Conservation (phyloP, 1,140 invertebrate genomes). For the Pomacea maculata region DNA sequence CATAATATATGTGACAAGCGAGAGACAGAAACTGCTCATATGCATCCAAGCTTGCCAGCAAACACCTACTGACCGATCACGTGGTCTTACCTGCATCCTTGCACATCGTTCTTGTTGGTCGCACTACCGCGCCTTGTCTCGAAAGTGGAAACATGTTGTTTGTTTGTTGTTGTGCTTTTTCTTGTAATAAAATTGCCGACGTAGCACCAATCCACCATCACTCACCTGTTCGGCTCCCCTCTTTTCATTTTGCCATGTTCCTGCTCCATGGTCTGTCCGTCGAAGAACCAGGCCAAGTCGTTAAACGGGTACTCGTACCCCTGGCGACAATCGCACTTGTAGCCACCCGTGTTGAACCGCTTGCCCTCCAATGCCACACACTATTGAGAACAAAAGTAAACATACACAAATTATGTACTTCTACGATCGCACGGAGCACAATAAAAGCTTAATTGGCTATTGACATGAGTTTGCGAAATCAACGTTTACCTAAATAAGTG, state of each 20-base stretch:
- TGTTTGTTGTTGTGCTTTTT: not conserved
- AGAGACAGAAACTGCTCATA: too few species aligned
- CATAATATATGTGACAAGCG: too few species aligned
- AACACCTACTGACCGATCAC: not conserved
- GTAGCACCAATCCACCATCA: not conserved
- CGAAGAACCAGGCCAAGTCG: conserved; percentile 89
- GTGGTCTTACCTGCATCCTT: too few species aligned
- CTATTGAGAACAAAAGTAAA: conserved; percentile 69
- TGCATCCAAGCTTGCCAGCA: not conserved
- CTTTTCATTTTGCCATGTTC: conserved; percentile 77
- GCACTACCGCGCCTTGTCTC: not conserved
- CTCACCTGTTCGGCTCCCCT: conserved; percentile 56
- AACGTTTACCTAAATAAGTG: too few species aligned
- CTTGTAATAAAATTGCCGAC: not conserved
- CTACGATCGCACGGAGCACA: too few species aligned
- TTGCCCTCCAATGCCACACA: conserved; percentile 93
- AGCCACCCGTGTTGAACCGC: conserved; percentile 76
- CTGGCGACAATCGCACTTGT: conserved; percentile 97
- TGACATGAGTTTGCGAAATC: too few species aligned
- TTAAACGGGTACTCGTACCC: conserved; percentile 98
- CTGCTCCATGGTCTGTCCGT: conserved; percentile 94
- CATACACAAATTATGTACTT: too few species aligned
- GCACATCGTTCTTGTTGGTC: not conserved
- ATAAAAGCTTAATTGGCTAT: too few species aligned
- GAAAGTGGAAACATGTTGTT: not conserved